These are phyloP conservation scores for Pampusana beccarii DNA, from an alignment of 2,113 vertebrate genomes.

Conservation along the genomic window DNA sequence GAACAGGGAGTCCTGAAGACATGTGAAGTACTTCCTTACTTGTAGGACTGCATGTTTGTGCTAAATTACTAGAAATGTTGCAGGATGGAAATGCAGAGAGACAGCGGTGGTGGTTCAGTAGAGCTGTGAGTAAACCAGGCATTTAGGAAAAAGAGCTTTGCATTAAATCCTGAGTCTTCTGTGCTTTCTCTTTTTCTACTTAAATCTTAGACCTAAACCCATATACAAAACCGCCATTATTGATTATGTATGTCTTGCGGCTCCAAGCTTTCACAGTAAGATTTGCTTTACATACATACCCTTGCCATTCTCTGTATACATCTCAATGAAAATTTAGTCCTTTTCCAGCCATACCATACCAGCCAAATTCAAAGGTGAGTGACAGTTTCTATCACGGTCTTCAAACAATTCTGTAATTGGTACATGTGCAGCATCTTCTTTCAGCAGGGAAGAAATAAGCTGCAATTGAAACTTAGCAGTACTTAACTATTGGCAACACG, in stretches of 20 bases:
- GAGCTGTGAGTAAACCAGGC: neutral
- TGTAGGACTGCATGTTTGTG: neutral
- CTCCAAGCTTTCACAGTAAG: neutral
- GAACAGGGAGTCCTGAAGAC: slow-evolving; percentile 29
- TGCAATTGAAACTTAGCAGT: neutral
- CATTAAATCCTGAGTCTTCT: neutral
- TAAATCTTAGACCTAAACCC: neutral
- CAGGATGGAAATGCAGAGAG: neutral
- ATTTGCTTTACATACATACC: neutral
- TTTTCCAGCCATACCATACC: neutral
- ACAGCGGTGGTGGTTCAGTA: neutral
- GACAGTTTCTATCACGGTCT: neutral
- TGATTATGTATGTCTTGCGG: neutral
- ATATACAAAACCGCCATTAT: neutral
- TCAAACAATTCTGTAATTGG: neutral
- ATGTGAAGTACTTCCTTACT: slow-evolving; percentile 22
- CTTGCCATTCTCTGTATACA: neutral
- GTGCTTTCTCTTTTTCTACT: neutral
- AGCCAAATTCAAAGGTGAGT: neutral
- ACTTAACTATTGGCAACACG: neutral
- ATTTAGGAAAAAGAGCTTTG: neutral
- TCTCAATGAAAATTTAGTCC: neutral
- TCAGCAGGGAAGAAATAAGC: neutral
- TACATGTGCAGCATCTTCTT: neutral
- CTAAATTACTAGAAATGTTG: neutral